These are phyloP conservation scores for Hypsopygia costalis DNA, from an alignment of 2,888 invertebrate genomes.

Conservation along the genomic window DNA sequence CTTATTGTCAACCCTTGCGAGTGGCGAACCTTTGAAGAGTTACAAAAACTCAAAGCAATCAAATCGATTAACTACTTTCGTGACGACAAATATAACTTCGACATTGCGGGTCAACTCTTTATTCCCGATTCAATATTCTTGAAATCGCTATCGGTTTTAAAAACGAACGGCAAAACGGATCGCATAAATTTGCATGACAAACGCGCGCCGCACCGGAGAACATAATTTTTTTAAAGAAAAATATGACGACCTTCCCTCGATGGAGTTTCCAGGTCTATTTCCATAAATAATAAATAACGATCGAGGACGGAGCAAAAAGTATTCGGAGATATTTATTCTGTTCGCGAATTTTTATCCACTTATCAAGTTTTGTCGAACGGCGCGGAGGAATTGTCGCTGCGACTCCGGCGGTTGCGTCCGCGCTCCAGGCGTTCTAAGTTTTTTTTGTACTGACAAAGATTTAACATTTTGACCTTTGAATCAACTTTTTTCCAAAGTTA, in stretches of 20 bases:
- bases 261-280: slow-evolving; percentile 73
- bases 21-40: too few relatives aligned
- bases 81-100: slow-evolving; percentile 51
- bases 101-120: slow-evolving; percentile 49
- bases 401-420: neutral
- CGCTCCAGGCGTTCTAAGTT: too few relatives aligned
- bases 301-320: slow-evolving; percentile 67
- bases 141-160: slow-evolving; percentile 70
- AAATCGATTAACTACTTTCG: slow-evolving; percentile 42
- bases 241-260: slow-evolving; percentile 72
- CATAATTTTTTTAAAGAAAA: slow-evolving; percentile 75
- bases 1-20: too few relatives aligned
- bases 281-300: slow-evolving; percentile 79
- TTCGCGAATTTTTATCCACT: slow-evolving; percentile 70
- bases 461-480: too few relatives aligned
- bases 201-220: slow-evolving; percentile 57
- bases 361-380: slow-evolving; percentile 36
- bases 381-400: neutral
- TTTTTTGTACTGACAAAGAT: too few relatives aligned
- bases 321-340: slow-evolving; percentile 69
- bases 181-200: slow-evolving; percentile 78
- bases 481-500: too few relatives aligned
- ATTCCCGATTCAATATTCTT: slow-evolving; percentile 64
- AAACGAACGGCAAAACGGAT: slow-evolving; percentile 67
- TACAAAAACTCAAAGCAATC: slow-evolving; percentile 38